Conservation (phyloP, 2,113 vertebrate genomes). For the Ovis aries region ARS-UI_Ramb_v3.0 NC_056054.1:28598001-28598500, state of each 20-base stretch:
- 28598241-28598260: not conserved
- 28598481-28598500: not conserved
- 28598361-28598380: not conserved
- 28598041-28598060: not conserved
- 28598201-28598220: not conserved
- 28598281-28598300: not conserved
- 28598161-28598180: not conserved
- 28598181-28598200: constrained; percentile 5
- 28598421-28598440: not conserved
- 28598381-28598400: not conserved
- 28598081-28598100: not conserved
- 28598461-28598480: not conserved
- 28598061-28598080: not conserved
- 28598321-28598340: not conserved
- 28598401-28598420: not conserved
- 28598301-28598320: not conserved
- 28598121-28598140: not conserved
- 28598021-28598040: not conserved
- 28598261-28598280: not conserved
- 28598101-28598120: not conserved
- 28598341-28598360: not conserved
- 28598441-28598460: not conserved
- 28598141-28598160: not conserved
- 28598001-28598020: constrained; percentile 90
- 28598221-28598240: not conserved